phyloP scores from a whole-genome alignment of 2,797 vertebrate species.

The Sebastes matsubarae region DNA sequence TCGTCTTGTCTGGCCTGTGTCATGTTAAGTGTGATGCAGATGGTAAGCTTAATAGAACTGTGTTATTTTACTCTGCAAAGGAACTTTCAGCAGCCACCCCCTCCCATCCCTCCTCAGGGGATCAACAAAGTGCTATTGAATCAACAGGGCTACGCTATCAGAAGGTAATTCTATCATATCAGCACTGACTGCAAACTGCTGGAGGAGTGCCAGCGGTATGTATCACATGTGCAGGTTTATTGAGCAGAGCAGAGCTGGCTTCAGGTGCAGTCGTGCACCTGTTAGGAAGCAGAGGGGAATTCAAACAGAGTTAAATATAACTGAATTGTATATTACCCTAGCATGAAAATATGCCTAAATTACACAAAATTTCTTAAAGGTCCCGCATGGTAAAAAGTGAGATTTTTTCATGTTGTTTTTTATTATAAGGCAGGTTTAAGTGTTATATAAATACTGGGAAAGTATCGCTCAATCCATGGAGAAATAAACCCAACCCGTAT shows the following conservation, averaged over 20 bases:
- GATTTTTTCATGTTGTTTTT: too few species aligned
- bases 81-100: neutral
- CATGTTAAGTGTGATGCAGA: slow-evolving; percentile 41
- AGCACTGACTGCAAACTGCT: slow-evolving; percentile 43
- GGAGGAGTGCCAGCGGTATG: slow-evolving; percentile 33
- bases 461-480: too few species aligned
- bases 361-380: neutral
- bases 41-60: slow-evolving; percentile 28
- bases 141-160: slow-evolving; percentile 54
- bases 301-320: slow-evolving; percentile 13
- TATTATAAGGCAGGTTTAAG: too few species aligned
- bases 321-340: neutral
- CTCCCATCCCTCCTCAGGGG: slow-evolving; percentile 1
- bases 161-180: slow-evolving; percentile 59
- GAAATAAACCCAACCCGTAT: too few species aligned
- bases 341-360: neutral
- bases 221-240: slow-evolving; percentile 56
- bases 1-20: slow-evolving; percentile 43
- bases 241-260: slow-evolving; percentile 36
- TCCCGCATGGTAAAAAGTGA: too few species aligned
- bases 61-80: slow-evolving; percentile 21
- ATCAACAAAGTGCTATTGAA: slow-evolving; percentile 56
- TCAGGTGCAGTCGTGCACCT: slow-evolving; percentile 33
- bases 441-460: too few species aligned
- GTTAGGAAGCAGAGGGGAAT: slow-evolving; percentile 13